Evolutionary conservation across 2,797 vertebrate species (phyloP), one percentile per base, ranked within the genome.

Genomic region (Chaenodraco wilsoni): DNA sequence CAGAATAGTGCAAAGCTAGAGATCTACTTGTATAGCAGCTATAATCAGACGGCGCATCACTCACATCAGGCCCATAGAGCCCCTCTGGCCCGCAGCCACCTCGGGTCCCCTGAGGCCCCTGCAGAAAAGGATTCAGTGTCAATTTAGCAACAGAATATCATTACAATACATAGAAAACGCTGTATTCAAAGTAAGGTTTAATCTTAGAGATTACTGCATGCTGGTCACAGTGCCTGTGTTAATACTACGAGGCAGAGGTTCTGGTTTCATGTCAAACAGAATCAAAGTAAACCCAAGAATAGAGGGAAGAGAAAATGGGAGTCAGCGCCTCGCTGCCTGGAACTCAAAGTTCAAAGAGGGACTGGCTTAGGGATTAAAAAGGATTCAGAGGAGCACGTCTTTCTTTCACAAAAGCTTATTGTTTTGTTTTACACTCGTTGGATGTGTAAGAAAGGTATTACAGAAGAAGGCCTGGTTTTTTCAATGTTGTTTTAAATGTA

Each of bases 21-120:
- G 37, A 41, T 9, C 6, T 45, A 27, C 41, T n/a, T 52, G 12
- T 69, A 11, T 7, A 57, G 31, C 4, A 69, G 45, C 14, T 41
- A 9, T 0, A 66, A 21, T n/a, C 1, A 2, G 43, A 65, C 0
- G 9, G 16, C 1, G 12, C 44, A 21, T 62, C 17, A 92, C 93
- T 94, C 79, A 95, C 95, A 76, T 94, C 93, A 57, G 79, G 91
- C 9, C 96, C 97, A 10, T 52, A 1, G 1, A 89, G 77, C 6
- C 97, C 97, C 66, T 94, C 94, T 50, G 83, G 83, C 14, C 97
- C 97, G 0, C 41, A 16, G 0, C 60, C 78, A 21, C 96, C 96
- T 81, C 95, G 94, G 58, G 82, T 78, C 14, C 97, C 97, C 0
- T 6, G 86, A 74, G 91, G 77, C 1, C 96, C 96, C 96, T 97